Conservation (phyloP, 2,797 vertebrate species). For the Synaphobranchus kaupii region DNA sequence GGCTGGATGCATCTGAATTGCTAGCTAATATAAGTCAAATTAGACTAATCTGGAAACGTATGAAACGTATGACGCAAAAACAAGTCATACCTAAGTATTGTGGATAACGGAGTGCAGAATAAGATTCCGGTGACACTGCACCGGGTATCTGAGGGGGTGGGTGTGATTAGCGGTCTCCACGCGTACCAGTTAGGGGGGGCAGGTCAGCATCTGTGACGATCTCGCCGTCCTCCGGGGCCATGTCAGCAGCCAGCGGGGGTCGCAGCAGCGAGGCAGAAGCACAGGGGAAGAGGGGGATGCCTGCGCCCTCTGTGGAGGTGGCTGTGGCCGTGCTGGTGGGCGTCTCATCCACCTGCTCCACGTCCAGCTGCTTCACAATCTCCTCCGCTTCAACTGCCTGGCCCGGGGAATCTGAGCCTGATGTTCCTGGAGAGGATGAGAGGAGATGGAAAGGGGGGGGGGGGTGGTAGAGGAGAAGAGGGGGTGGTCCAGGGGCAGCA, state of each 20-base stretch:
- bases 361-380: constrained; percentile 94
- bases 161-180: too few species aligned
- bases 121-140: too few species aligned
- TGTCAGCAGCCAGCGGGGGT: constrained; percentile 70
- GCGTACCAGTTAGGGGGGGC: constrained; percentile 88
- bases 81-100: too few species aligned
- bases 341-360: constrained; percentile 90
- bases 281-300: constrained; percentile 67
- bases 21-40: too few species aligned
- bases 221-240: constrained; percentile 75
- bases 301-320: constrained; percentile 62
- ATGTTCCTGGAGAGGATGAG: constrained; percentile 68
- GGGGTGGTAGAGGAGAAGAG: background rate
- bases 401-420: constrained; percentile 91
- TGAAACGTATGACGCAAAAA: too few species aligned
- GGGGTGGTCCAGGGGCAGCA: too few species aligned
- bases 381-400: constrained; percentile 94
- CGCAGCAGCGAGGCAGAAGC: constrained; percentile 73
- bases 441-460: background rate
- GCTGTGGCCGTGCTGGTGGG: constrained; percentile 80
- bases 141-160: too few species aligned
- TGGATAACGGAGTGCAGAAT: too few species aligned
- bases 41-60: too few species aligned
- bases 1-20: too few species aligned
- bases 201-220: constrained; percentile 83